Evolutionary conservation across 2,113 vertebrate species (phyloP).

Genomic region (Elephas maximus): DNA sequence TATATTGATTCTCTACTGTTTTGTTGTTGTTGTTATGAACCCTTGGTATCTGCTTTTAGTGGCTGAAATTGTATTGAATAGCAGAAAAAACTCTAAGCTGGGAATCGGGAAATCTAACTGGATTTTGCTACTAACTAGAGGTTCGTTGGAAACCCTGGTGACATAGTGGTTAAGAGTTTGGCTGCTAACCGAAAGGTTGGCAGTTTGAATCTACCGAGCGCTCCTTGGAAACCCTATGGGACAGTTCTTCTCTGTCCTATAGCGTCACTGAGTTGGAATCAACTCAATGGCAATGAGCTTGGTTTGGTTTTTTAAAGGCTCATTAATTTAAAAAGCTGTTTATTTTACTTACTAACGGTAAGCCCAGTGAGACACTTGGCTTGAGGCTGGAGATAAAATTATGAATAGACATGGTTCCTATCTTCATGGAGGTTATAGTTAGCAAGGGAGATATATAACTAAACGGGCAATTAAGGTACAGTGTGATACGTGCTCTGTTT

Average conservation of each 20-base stretch:
- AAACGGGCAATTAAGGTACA: not conserved
- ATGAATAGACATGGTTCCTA: not conserved
- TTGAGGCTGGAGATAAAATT: not conserved
- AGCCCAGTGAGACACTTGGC: not conserved
- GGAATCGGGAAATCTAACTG: not conserved
- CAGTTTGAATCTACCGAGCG: no score
- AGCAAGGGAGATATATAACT: not conserved
- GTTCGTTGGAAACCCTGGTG: not conserved
- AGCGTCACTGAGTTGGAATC: not conserved
- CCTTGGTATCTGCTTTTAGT: not conserved
- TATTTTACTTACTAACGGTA: constrained; percentile 25
- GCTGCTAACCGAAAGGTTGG: no score
- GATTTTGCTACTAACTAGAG: not conserved
- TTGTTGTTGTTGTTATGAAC: not conserved
- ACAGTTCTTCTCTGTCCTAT: not conserved
- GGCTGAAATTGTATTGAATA: not conserved
- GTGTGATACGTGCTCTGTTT: not conserved
- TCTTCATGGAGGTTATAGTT: not conserved
- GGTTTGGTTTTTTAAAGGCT: not conserved
- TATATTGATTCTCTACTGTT: not conserved
- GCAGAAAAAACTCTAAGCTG: not conserved
- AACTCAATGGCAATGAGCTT: not conserved
- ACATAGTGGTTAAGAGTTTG: no score
- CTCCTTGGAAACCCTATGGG: not conserved
- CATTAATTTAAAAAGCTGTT: not conserved